These are phyloP conservation scores for Romanogobio albipinnatus DNA, from an alignment of 2,113 vertebrate species.

Conservation along the genomic window DNA sequence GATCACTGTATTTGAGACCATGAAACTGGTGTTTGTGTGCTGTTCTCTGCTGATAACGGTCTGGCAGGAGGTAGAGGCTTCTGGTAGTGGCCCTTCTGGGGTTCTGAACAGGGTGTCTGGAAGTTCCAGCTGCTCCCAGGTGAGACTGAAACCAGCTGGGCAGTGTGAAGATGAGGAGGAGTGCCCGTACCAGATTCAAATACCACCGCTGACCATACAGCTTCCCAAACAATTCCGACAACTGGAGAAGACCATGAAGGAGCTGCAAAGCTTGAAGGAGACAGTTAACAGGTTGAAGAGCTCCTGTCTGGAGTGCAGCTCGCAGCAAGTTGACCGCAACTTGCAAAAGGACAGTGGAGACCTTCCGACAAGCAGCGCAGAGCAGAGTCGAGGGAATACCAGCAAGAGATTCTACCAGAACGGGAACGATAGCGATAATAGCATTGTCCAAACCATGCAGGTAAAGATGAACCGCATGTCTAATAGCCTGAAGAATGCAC, in stretches of 20 bases:
- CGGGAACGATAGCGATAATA: conserved; percentile 55
- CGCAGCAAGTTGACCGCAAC: conserved; percentile 69
- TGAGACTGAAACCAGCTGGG: conserved; percentile 81
- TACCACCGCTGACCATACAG: conserved; percentile 89
- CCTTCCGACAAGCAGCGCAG: conserved; percentile 70
- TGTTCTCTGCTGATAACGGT: conserved; percentile 74
- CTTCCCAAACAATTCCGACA: conserved; percentile 85
- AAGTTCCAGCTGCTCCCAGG: conserved; percentile 71
- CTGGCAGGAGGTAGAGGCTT: conserved; percentile 56
- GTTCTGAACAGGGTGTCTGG: conserved; percentile 55
- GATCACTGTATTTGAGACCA: conserved; percentile 64
- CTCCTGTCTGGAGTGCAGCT: conserved; percentile 65
- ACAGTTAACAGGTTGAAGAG: conserved; percentile 83
- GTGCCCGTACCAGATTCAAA: conserved; percentile 86
- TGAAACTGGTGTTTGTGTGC: conserved; percentile 75
- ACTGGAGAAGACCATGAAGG: conserved; percentile 88
- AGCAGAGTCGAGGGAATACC: conserved; percentile 58
- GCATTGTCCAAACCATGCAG: conserved; percentile 81
- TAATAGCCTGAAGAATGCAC: conserved; percentile 84
- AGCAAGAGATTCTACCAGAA: conserved; percentile 56
- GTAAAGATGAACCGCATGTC: conserved; percentile 87
- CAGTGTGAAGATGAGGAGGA: conserved; percentile 83
- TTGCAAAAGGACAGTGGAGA: conserved; percentile 59
- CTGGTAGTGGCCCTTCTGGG: conserved; percentile 54
- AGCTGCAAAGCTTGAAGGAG: conserved; percentile 88